phyloP scores from a whole-genome alignment of 2,797 vertebrate species.

The Philypnodon macrostomus region DNA sequence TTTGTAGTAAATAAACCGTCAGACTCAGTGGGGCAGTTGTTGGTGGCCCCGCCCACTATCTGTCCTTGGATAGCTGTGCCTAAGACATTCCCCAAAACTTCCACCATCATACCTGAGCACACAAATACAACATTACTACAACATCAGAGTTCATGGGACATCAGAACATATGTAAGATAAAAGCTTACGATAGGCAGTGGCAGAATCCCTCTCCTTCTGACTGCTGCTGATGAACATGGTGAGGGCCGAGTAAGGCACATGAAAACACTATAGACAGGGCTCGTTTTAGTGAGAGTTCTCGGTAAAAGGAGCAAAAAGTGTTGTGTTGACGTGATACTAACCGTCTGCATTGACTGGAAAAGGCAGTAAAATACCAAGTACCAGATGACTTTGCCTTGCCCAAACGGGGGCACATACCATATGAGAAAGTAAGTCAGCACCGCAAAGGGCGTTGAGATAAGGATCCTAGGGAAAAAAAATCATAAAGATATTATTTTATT shows the following conservation, averaged over 20 bases:
- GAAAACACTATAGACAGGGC: slow-evolving; percentile 84
- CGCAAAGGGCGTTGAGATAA: slow-evolving; percentile 87
- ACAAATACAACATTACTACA: too few relatives aligned
- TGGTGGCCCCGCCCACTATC: slow-evolving; percentile 82
- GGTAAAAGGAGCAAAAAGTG: neutral
- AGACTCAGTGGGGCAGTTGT: slow-evolving; percentile 44
- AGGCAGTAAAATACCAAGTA: slow-evolving; percentile 92
- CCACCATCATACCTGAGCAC: slow-evolving; percentile 91
- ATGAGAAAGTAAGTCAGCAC: slow-evolving; percentile 87
- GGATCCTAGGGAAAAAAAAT: slow-evolving; percentile 77
- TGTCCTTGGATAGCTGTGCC: slow-evolving; percentile 94
- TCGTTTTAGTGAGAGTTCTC: neutral
- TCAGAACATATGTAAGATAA: too few relatives aligned
- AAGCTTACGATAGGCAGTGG: slow-evolving; percentile 91
- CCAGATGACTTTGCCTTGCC: slow-evolving; percentile 84
- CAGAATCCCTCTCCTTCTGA: slow-evolving; percentile 91
- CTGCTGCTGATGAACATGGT: slow-evolving; percentile 97
- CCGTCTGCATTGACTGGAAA: slow-evolving; percentile 93
- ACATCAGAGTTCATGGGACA: too few relatives aligned
- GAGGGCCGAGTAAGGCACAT: slow-evolving; percentile 93
- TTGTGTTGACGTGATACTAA: slow-evolving; percentile 64
- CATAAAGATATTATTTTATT: neutral
- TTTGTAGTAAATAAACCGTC: slow-evolving; percentile 13
- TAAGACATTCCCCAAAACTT: slow-evolving; percentile 88
- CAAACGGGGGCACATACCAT: slow-evolving; percentile 89